Evolutionary conservation across 2,113 vertebrate species (phyloP), one percentile per base, ranked within the genome.

Genomic region (Nerophis lumbriciformis): DNA sequence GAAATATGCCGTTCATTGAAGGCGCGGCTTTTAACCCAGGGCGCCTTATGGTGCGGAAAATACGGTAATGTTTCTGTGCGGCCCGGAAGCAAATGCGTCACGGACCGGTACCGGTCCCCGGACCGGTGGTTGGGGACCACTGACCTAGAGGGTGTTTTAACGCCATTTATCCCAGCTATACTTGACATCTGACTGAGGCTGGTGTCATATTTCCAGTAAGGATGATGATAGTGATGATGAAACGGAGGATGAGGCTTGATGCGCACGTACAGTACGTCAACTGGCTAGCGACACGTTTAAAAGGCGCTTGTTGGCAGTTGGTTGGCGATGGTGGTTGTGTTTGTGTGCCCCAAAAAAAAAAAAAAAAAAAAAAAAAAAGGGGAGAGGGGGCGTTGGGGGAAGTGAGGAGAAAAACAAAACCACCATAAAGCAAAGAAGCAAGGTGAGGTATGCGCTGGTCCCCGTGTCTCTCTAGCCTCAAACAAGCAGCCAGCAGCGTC

Each of bases 391-490:
- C 11, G 10, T 12, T 5, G 55, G 12, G 55, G 12, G 6, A 57
- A 44, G 39, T 57, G 12, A 39, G 19, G 55, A 14, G 47, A 37
- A 63, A 66, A 78, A 82, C 76, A 77, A 77, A 84, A 1, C 10
- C 79, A 86, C 78, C 79, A 84, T 84, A 82, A 85, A 85, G 84
- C 71, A 80, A 79, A 73, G 61, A 78, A 72, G 76, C 79, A 82
- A 76, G 76, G 80, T 80, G 82, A 82, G 77, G 81, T 80, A 75
- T 81, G 79, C 83, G 72, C 78, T 83, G 79, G 73, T 71, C 65
- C 76, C 62, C 45, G 48, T 69, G 56, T 74, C 61, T 76, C 59
- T 68, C 37, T 44, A 81, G 74, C 75, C 63, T 74, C 66, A 73
- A 35, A 63, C 86, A 74, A 63, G 80, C 69, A 59, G 66, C 80